Percentiles rank a stretch among this genome's conserved stretches.
Conservation (phyloP, 2,113 vertebrate species). For the Donacobius atricapilla region DNA sequence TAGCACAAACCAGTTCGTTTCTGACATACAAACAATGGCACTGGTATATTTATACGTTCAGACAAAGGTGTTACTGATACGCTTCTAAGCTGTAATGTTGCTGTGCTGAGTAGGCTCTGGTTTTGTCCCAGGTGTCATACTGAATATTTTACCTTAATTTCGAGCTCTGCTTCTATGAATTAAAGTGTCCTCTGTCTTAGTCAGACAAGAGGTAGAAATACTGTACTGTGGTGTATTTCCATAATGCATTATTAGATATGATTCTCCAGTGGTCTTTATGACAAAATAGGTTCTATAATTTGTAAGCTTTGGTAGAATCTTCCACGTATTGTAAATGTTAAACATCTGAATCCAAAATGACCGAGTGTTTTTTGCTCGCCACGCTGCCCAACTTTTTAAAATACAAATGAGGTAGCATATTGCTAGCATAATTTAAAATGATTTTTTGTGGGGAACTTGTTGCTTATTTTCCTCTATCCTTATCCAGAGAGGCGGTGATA, state of each 20-base stretch:
- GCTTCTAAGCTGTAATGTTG: not conserved
- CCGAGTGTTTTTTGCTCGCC: not conserved
- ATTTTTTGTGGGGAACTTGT: not conserved
- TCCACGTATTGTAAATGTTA: not conserved
- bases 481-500: conserved; percentile 90
- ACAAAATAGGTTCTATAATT: not conserved
- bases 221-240: not conserved
- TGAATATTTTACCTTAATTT: not conserved
- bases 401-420: not conserved
- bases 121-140: not conserved
- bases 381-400: not conserved
- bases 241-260: not conserved
- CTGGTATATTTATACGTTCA: not conserved
- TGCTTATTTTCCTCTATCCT: not conserved
- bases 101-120: not conserved
- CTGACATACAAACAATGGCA: not conserved
- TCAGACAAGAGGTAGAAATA: not conserved
- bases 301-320: not conserved
- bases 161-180: not conserved
- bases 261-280: not conserved
- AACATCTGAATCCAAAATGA: not conserved
- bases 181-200: not conserved
- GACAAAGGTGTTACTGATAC: not conserved
- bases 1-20: not conserved
- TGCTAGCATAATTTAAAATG: not conserved